These are phyloP conservation scores for Oreochromis mossambicus DNA, from an alignment of 2,797 vertebrate genomes.

Conservation along the genomic window DNA sequence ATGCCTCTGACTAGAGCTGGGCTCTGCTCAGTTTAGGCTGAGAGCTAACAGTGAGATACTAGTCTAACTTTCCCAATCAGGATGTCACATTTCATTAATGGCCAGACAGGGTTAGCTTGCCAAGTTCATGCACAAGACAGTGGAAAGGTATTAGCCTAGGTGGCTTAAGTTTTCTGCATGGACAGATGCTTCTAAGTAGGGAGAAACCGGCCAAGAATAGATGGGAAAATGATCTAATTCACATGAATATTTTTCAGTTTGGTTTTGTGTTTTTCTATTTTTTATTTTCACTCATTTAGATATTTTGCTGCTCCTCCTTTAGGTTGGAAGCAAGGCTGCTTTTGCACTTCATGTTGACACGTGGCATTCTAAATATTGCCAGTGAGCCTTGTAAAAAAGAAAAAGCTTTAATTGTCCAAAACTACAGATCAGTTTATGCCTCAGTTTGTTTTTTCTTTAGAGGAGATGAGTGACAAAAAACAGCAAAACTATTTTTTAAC, in stretches of 20 bases:
- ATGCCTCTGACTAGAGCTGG: conserved; percentile 12
- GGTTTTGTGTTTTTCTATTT: background rate
- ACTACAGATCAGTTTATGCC: background rate
- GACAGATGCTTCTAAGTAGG: background rate
- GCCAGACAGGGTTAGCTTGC: background rate
- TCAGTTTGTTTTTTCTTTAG: background rate
- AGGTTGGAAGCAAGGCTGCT: background rate
- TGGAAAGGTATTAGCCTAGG: background rate
- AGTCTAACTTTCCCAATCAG: background rate
- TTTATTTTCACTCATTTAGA: background rate
- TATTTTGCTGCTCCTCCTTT: background rate
- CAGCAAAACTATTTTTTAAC: background rate
- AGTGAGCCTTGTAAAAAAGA: background rate
- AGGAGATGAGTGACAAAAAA: background rate
- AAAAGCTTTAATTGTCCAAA: background rate
- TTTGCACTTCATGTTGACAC: background rate
- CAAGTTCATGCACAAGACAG: background rate
- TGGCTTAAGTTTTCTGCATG: background rate
- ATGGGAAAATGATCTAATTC: background rate
- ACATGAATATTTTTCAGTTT: background rate
- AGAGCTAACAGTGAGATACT: conserved; percentile 9
- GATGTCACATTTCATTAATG: background rate
- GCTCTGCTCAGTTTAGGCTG: conserved; percentile 16
- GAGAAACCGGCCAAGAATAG: background rate
- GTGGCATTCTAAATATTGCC: background rate